A percentile compares a stretch with the other conserved stretches of the same genome.
Evolutionary conservation across 2,888 invertebrate genomes (phyloP).

Genomic region (Adelphocoris suturalis): DNA sequence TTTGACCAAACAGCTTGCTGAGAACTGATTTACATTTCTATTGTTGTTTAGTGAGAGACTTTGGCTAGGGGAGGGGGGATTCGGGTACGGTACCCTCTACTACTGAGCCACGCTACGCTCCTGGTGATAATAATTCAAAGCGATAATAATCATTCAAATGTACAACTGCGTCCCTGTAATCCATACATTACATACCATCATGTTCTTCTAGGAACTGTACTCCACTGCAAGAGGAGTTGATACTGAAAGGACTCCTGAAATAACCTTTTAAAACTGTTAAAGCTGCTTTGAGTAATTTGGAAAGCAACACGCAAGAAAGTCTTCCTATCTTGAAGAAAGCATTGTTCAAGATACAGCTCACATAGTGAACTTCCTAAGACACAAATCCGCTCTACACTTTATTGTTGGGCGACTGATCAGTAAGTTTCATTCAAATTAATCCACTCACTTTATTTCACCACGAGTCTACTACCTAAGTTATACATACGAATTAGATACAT

Average conservation of each 20-base stretch:
- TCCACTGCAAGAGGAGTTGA: slow-evolving; percentile 23
- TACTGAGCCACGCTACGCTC: too few relatives aligned
- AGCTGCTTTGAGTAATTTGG: slow-evolving; percentile 31
- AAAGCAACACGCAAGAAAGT: slow-evolving; percentile 76
- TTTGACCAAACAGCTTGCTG: too few relatives aligned
- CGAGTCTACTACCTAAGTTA: too few relatives aligned
- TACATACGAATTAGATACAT: too few relatives aligned
- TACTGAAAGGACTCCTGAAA: background rate
- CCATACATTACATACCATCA: background rate
- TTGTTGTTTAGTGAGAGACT: too few relatives aligned
- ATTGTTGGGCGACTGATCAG: slow-evolving; percentile 81
- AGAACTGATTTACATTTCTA: too few relatives aligned
- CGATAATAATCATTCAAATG: too few relatives aligned
- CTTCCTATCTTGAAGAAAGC: slow-evolving; percentile 79
- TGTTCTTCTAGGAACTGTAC: slow-evolving; percentile 29
- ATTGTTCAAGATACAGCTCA: slow-evolving; percentile 79
- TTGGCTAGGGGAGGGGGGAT: too few relatives aligned
- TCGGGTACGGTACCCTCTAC: too few relatives aligned
- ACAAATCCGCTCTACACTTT: slow-evolving; percentile 79
- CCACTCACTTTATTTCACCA: background rate
- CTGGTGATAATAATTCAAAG: too few relatives aligned
- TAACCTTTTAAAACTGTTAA: slow-evolving; percentile 23
- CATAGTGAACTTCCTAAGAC: slow-evolving; percentile 78
- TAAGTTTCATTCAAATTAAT: slow-evolving; percentile 74
- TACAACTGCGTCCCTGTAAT: too few relatives aligned